Percentiles rank a stretch among this genome's conserved stretches.
Conservation (phyloP, 2,888 invertebrate genomes). For the Polietes domitor region DNA sequence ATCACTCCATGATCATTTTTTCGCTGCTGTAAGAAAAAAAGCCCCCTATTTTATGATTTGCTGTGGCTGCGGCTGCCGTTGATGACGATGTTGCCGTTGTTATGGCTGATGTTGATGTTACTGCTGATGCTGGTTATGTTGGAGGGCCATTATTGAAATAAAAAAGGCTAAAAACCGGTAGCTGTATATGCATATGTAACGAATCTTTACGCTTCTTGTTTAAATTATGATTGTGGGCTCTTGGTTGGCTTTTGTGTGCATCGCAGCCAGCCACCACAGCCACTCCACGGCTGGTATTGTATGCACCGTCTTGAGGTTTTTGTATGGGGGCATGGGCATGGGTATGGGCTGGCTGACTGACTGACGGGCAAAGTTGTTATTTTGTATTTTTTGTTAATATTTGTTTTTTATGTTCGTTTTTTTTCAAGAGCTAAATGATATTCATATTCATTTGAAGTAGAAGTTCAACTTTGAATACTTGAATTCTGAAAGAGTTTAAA, state of each 20-base stretch:
- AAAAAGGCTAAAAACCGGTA: constrained; percentile 69
- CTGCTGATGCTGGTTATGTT: constrained; percentile 17
- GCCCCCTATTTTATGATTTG: constrained; percentile 19
- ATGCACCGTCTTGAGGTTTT: constrained; percentile 10
- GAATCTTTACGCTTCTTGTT: constrained; percentile 70
- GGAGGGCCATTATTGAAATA: constrained; percentile 34
- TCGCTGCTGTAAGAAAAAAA: constrained; percentile 6
- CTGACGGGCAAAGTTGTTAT: constrained; percentile 48
- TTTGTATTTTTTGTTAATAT: constrained; percentile 25
- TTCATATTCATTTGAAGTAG: too few relatives aligned
- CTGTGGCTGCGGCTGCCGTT: constrained; percentile 1
- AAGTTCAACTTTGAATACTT: too few relatives aligned
- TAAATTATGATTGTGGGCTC: constrained; percentile 69
- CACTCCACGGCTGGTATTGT: constrained; percentile 26
- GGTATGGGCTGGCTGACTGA: constrained; percentile 25
- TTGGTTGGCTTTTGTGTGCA: not conserved
- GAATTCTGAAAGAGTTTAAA: too few relatives aligned
- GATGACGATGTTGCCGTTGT: constrained; percentile 2
- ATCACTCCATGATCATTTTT: constrained; percentile 35
- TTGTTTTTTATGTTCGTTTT: constrained; percentile 18
- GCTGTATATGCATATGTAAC: constrained; percentile 69
- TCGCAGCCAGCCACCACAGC: constrained; percentile 28
- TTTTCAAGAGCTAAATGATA: constrained; percentile 32
- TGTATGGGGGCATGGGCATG: not conserved
- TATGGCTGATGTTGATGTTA: constrained; percentile 14